phyloP scores from a whole-genome alignment of 2,888 invertebrate species.

The Leucoptera coffeella region DNA sequence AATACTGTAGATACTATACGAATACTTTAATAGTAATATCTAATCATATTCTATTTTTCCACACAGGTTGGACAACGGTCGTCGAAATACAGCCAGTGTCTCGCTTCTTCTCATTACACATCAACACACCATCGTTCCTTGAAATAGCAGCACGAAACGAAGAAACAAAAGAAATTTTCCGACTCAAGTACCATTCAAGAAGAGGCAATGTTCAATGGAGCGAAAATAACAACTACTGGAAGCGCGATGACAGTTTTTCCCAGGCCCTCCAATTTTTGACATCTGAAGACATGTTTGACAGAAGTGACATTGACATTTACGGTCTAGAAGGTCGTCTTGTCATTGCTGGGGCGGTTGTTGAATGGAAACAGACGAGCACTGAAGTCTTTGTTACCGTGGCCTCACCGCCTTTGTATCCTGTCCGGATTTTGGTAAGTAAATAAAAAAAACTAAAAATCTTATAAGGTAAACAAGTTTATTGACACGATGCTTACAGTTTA shows the following conservation, averaged over 20 bases:
- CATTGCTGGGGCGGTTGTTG: slow-evolving; percentile 25
- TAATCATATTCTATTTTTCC: not conserved
- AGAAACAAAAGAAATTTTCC: slow-evolving; percentile 23
- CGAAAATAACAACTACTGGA: slow-evolving; percentile 21
- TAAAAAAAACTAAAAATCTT: no score
- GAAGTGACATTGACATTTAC: slow-evolving; percentile 27
- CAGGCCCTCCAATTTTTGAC: slow-evolving; percentile 36
- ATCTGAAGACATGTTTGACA: slow-evolving; percentile 33
- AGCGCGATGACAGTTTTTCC: slow-evolving; percentile 35
- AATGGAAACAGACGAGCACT: slow-evolving; percentile 27
- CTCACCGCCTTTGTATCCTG: slow-evolving; percentile 27
- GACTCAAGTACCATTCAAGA: slow-evolving; percentile 1
- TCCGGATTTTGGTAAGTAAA: slow-evolving; percentile 31
- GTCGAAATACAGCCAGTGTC: slow-evolving; percentile 35
- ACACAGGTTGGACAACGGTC: slow-evolving; percentile 16
- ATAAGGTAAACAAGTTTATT: no score
- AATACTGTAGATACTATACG: no score
- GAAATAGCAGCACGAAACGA: slow-evolving; percentile 28
- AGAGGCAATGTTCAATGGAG: not conserved
- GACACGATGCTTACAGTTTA: no score
- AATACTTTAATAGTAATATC: no score
- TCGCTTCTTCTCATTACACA: slow-evolving; percentile 26
- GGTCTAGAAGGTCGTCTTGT: slow-evolving; percentile 28
- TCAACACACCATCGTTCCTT: slow-evolving; percentile 23
- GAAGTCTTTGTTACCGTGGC: slow-evolving; percentile 25